Evolutionary conservation across 2,113 vertebrate species (phyloP).

Genomic region (Leuciscus idus): DNA sequence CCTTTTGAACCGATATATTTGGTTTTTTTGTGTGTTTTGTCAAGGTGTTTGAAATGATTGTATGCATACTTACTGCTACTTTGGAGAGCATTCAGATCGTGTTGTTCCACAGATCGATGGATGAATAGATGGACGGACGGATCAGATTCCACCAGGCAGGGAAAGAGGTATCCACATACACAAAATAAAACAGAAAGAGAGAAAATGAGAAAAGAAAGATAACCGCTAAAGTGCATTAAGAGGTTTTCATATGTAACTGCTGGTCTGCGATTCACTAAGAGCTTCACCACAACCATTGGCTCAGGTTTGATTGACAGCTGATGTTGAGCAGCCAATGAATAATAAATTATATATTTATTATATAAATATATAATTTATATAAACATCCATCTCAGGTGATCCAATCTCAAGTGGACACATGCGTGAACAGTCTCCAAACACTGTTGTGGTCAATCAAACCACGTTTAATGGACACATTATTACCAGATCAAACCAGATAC

Average conservation of each 20-base stretch:
- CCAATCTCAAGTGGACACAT: neutral
- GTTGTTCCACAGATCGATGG: constrained; percentile 33
- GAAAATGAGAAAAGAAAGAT: constrained; percentile 14
- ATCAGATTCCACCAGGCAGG: constrained; percentile 46
- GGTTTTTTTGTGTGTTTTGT: neutral
- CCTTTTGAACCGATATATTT: neutral
- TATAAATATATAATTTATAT: too few relatives aligned
- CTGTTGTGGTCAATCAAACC: neutral
- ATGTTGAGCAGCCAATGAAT: too few relatives aligned
- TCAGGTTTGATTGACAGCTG: too few relatives aligned
- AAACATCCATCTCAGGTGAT: neutral
- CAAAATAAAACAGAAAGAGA: neutral
- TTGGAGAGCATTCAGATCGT: constrained; percentile 52
- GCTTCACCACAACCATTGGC: neutral
- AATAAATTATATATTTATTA: too few relatives aligned
- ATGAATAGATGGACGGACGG: neutral
- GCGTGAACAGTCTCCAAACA: too few relatives aligned
- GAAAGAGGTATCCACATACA: constrained; percentile 3
- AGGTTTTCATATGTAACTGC: neutral
- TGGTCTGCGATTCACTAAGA: neutral
- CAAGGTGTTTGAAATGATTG: neutral
- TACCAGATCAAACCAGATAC: neutral
- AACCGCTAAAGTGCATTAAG: neutral
- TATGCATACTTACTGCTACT: constrained; percentile 71
- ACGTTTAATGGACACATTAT: neutral